These are phyloP conservation scores for Coryphaenoides rupestris DNA, from an alignment of 2,113 vertebrate species.

Conservation along the genomic window DNA sequence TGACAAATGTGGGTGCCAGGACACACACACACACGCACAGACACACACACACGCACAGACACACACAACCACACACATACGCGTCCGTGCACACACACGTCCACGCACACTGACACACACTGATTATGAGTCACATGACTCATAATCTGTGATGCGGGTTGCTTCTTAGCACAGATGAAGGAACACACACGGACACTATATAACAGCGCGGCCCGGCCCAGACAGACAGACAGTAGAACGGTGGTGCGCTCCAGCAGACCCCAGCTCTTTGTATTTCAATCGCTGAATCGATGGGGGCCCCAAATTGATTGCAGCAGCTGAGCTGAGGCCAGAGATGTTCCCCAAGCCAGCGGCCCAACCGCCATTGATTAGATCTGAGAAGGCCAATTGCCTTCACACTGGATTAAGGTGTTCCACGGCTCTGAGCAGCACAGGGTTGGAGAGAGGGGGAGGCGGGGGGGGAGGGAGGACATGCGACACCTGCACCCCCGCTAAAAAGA, in stretches of 20 bases:
- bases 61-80: background rate
- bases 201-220: conserved; percentile 58
- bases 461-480: conserved; percentile 2
- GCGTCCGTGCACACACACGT: too few species aligned
- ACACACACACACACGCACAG: background rate
- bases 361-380: conserved; percentile 71
- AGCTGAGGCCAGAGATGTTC: conserved; percentile 66
- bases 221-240: conserved; percentile 59
- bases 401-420: conserved; percentile 71
- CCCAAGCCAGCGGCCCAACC: conserved; percentile 56
- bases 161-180: background rate
- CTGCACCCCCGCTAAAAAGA: conserved; percentile 28
- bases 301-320: conserved; percentile 73
- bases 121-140: background rate
- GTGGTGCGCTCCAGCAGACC: conserved; percentile 54
- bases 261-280: conserved; percentile 73
- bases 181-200: conserved; percentile 49
- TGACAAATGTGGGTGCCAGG: background rate
- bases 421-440: conserved; percentile 46
- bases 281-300: conserved; percentile 68
- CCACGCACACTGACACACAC: background rate
- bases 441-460: conserved; percentile 8
- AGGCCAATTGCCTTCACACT: conserved; percentile 74
- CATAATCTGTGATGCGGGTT: background rate
- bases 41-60: background rate